Evolutionary conservation across 2,113 vertebrate species (phyloP), one percentile per base, ranked within the genome.

Genomic region (Spea multiplicata): DNA sequence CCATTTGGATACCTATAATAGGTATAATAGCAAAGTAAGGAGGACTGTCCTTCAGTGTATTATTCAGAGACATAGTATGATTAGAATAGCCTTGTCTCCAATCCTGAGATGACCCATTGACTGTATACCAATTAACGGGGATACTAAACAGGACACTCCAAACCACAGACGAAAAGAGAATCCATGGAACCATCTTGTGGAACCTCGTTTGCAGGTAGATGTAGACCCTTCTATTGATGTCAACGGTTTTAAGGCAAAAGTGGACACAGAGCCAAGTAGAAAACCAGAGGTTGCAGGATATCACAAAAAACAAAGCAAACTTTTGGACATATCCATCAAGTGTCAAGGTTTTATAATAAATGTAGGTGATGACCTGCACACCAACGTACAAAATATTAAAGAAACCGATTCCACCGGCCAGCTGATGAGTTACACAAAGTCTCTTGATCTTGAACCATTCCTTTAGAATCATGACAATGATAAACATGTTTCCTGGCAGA

Each of bases 191-290:
- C 64, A 75, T 75, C 16, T 45, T 46, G 6, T 48, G 64, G 8
- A 75, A 75, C 8, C 4, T 2, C 5, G 44, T 67, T 44, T 75
- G 74, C 17, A 75, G 44, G 44, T 14, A 55, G 4, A 13, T 9
- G 4, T 75, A 75, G 50, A 75, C 5, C 8, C 8, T 45, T 3
- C 45, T 10, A 6, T 75, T 65, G 7, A 75, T 44, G 5, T 75
- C 30, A n/a, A 75, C 62, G 14, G 44, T 67, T 44, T 75, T 50
- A 3, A 75, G 49, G 44, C 64, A 75, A 49, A 14, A 75, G 14
- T 55, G 64, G 2, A 75, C 8, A 46, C 74, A 75, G 14, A 75
- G 64, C 74, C 74, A 75, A 9, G 61, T 64, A 16, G 8, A 64
- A 17, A 64, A 64, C 61, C 61, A 64, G 16, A 64, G 61, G 17